Percentiles rank a stretch among this genome's conserved stretches.
Conservation (phyloP, 2,888 invertebrate genomes). For the Oxystoma pomonae region DNA sequence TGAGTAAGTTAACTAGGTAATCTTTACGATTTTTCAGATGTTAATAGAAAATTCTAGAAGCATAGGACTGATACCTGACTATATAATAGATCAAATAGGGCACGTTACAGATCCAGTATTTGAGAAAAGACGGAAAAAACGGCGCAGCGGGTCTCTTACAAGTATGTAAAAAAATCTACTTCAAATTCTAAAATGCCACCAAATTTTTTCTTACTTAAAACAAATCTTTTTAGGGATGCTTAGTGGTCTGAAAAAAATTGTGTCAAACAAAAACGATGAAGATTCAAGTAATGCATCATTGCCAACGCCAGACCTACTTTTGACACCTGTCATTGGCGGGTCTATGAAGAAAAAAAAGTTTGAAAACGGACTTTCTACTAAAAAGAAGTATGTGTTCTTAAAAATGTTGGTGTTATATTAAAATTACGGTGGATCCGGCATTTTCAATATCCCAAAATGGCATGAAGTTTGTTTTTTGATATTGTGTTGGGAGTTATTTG, state of each 20-base stretch:
- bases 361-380: constrained; percentile 55
- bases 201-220: too few relatives aligned
- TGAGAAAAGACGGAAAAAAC: constrained; percentile 66
- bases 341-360: constrained; percentile 62
- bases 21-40: constrained; percentile 49
- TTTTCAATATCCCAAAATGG: too few relatives aligned
- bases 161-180: too few relatives aligned
- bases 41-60: constrained; percentile 72
- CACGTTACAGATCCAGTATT: constrained; percentile 46
- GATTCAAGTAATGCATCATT: constrained; percentile 39
- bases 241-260: constrained; percentile 73
- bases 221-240: constrained; percentile 59
- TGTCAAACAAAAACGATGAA: constrained; percentile 60
- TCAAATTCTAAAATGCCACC: too few relatives aligned
- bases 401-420: too few relatives aligned
- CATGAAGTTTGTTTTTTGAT: too few relatives aligned
- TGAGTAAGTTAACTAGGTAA: not conserved
- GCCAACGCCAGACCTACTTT: constrained; percentile 41
- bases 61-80: constrained; percentile 69
- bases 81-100: constrained; percentile 49
- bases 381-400: constrained; percentile 68
- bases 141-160: constrained; percentile 82
- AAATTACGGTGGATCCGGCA: too few relatives aligned
- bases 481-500: too few relatives aligned
- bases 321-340: constrained; percentile 58